Conservation (phyloP, 2,888 invertebrate species). For the Andrena marginata region DNA sequence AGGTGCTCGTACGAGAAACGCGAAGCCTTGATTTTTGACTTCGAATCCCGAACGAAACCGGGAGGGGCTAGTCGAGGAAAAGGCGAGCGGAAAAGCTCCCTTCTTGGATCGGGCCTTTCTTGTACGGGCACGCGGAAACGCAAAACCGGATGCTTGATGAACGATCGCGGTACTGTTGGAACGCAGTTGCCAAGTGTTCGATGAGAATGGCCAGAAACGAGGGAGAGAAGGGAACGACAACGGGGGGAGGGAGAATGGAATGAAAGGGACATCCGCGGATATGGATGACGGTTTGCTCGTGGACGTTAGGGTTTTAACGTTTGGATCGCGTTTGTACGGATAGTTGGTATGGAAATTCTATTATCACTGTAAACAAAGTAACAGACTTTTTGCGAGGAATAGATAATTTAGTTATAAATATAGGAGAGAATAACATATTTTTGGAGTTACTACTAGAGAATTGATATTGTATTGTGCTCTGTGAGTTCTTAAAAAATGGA, state of each 20-base stretch:
- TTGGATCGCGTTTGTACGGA: slow-evolving; percentile 70
- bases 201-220: slow-evolving; percentile 47
- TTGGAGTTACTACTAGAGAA: slow-evolving; percentile 79
- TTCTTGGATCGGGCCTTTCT: not conserved
- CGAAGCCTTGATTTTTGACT: not conserved
- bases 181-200: slow-evolving; percentile 37
- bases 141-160: slow-evolving; percentile 25
- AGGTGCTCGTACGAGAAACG: slow-evolving; percentile 9
- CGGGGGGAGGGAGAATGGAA: slow-evolving; percentile 37
- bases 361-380: slow-evolving; percentile 70
- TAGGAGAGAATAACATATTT: slow-evolving; percentile 81
- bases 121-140: not conserved
- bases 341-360: slow-evolving; percentile 68
- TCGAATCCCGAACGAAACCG: not conserved
- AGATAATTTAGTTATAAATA: slow-evolving; percentile 70
- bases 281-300: slow-evolving; percentile 41
- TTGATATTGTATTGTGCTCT: slow-evolving; percentile 70
- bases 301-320: slow-evolving; percentile 70
- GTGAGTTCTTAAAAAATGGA: slow-evolving; percentile 56
- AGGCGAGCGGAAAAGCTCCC: not conserved
- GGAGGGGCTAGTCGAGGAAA: not conserved
- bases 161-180: slow-evolving; percentile 32
- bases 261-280: slow-evolving; percentile 36
- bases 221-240: slow-evolving; percentile 17
- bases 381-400: slow-evolving; percentile 65